Evolutionary conservation across 2,888 invertebrate genomes (phyloP), one percentile per base, ranked within the genome.

Genomic region (Diarsia rubi): DNA sequence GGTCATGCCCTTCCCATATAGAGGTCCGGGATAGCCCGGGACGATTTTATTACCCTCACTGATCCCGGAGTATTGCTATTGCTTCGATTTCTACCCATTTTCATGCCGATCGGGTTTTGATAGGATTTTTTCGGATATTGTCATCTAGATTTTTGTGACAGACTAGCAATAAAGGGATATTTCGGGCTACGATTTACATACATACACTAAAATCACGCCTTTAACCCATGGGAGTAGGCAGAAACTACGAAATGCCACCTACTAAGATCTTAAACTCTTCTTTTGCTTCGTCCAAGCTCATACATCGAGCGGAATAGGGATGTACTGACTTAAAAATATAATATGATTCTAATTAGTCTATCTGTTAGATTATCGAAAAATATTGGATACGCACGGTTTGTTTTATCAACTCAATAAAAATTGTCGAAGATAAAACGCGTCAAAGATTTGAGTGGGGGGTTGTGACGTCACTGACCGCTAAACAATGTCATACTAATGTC

Each of bases 21-120:
- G 67, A 78, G 84, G 81, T 78, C 70, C 64, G 79, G 83, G 72
- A 70, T 75, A 78, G 78, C 79, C 77, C 68, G 78, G 79, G 79
- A 73, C 81, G 81, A 84, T 85, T 87, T 84, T 84, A 87, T 86
- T 86, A 81, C 81, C 79, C 52, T 27, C 71, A 75, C 76, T 79
- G 86, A 86, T 84, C 84, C 86, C 16, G 42, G 73, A 66, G 57
- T 73, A 69, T 70, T 59, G 76, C 60, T 84, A 83, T 83, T 86
- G 84, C 78, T 75, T 62, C 70, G 62, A 79, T 82, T 83, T 68
- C 69, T 59, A 70, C 75, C 79, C 73, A 79, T 83, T 82, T 82
- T 83, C 79, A 82, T 82, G 60, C 72, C 57, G 68, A 81, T 82
- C 73, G 78, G 63, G 45, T 78, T 52, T 69, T 62, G 67, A 69